Evolutionary conservation across 1,140 invertebrate genomes (phyloP).

Genomic region (Atopsyche davidsoni): DNA sequence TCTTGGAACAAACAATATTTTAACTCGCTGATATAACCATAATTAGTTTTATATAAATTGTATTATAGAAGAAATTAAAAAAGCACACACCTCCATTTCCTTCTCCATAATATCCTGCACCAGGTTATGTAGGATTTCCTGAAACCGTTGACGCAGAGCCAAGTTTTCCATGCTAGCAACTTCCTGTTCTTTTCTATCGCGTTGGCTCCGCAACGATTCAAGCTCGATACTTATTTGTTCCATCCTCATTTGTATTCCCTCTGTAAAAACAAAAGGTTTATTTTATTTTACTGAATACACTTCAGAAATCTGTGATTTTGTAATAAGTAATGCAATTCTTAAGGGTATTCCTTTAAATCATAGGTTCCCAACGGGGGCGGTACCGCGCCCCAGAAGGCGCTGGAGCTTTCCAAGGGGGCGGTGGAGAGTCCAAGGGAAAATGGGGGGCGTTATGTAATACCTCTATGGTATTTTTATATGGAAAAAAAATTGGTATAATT

Average conservation of each 20-base stretch:
- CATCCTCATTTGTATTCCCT: conserved; percentile 50
- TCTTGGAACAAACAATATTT: background rate
- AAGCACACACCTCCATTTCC: conserved; percentile 63
- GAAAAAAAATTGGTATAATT: too few relatives aligned
- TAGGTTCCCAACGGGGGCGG: too few relatives aligned
- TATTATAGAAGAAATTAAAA: too few relatives aligned
- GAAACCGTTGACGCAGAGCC: conserved; percentile 73
- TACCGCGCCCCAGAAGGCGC: too few relatives aligned
- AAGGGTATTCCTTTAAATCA: too few relatives aligned
- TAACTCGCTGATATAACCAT: background rate
- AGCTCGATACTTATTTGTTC: conserved; percentile 62
- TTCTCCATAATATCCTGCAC: conserved; percentile 73
- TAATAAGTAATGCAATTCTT: too few relatives aligned
- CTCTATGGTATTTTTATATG: too few relatives aligned
- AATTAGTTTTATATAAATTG: too few relatives aligned
- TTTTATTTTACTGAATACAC: conserved; percentile 30
- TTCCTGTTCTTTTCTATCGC: conserved; percentile 73
- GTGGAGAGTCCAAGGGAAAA: too few relatives aligned
- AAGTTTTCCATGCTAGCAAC: conserved; percentile 82
- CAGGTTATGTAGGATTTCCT: conserved; percentile 71
- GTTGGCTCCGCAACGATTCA: conserved; percentile 61
- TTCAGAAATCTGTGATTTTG: background rate
- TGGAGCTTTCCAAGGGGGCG: too few relatives aligned
- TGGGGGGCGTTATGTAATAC: too few relatives aligned
- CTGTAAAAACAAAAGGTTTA: conserved; percentile 32